These are phyloP conservation scores for Cephus sareptanus DNA, from an alignment of 2,888 invertebrate genomes.

Conservation along the genomic window DNA sequence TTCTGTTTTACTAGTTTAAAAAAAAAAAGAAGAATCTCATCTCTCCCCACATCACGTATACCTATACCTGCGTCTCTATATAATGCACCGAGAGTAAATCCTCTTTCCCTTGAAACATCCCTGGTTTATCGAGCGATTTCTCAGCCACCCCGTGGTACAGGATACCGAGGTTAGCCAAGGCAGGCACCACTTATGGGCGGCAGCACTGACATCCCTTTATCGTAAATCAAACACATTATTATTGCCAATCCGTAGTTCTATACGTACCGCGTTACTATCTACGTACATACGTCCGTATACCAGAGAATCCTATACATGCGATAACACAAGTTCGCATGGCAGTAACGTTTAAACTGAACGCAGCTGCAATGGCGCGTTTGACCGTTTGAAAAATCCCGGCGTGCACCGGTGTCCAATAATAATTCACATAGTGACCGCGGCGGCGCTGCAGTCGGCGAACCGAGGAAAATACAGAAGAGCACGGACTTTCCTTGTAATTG, in stretches of 20 bases:
- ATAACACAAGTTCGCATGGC: too few species aligned
- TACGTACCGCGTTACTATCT: constrained; percentile 14
- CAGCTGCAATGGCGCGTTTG: too few species aligned
- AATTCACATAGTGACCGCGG: constrained; percentile 41
- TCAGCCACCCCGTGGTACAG: constrained; percentile 10
- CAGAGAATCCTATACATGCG: too few species aligned
- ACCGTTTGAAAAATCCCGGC: not conserved
- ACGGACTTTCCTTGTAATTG: constrained; percentile 41
- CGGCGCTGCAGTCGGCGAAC: constrained; percentile 14
- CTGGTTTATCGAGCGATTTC: constrained; percentile 27
- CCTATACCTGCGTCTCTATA: too few species aligned
- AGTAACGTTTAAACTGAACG: too few species aligned
- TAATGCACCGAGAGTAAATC: constrained; percentile 4
- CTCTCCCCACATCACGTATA: too few species aligned
- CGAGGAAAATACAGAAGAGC: too few species aligned
- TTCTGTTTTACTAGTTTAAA: too few species aligned
- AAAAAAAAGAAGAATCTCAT: too few species aligned
- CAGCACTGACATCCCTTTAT: constrained; percentile 30
- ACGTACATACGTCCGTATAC: not conserved
- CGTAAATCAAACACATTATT: constrained; percentile 56
- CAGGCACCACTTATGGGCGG: constrained; percentile 13
- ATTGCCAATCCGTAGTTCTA: constrained; percentile 24
- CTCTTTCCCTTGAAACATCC: constrained; percentile 12
- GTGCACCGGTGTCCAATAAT: constrained; percentile 36
- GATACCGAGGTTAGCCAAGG: constrained; percentile 12